These are phyloP conservation scores for Camponotus fellah DNA, from an alignment of 2,888 invertebrate genomes.

Conservation along the genomic window DNA sequence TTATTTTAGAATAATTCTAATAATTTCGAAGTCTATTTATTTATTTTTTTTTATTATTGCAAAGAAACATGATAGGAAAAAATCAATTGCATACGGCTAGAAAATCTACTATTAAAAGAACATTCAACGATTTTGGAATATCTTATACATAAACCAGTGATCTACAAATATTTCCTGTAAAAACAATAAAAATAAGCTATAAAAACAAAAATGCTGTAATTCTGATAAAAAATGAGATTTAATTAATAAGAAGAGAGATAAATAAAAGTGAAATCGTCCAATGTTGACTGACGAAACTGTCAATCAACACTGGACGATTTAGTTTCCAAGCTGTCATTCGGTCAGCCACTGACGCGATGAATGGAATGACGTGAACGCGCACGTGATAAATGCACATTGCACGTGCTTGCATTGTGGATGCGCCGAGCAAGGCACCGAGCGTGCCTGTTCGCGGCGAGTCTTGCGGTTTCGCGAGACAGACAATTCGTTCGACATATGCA, in stretches of 20 bases:
- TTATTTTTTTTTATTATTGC: neutral
- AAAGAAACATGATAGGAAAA: neutral
- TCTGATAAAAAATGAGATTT: neutral
- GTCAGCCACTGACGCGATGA: slow-evolving; percentile 41
- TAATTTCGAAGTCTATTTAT: neutral
- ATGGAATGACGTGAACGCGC: slow-evolving; percentile 52
- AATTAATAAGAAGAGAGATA: neutral
- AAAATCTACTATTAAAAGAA: neutral
- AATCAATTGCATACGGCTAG: neutral
- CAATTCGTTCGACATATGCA: slow-evolving; percentile 68
- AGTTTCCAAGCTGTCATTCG: slow-evolving; percentile 35
- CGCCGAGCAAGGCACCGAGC: slow-evolving; percentile 73
- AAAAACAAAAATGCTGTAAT: slow-evolving; percentile 4
- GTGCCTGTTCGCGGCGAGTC: slow-evolving; percentile 61
- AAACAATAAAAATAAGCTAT: neutral
- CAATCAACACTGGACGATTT: too few species aligned
- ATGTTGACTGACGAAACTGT: too few species aligned
- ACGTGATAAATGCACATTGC: slow-evolving; percentile 69
- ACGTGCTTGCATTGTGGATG: slow-evolving; percentile 70
- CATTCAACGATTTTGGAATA: neutral
- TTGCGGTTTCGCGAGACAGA: slow-evolving; percentile 65
- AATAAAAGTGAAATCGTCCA: neutral
- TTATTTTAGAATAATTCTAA: neutral
- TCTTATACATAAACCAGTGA: neutral
- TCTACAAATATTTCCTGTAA: neutral